Conservation (phyloP, 2,797 vertebrate genomes). For the Tokudaia muenninki region DNA sequence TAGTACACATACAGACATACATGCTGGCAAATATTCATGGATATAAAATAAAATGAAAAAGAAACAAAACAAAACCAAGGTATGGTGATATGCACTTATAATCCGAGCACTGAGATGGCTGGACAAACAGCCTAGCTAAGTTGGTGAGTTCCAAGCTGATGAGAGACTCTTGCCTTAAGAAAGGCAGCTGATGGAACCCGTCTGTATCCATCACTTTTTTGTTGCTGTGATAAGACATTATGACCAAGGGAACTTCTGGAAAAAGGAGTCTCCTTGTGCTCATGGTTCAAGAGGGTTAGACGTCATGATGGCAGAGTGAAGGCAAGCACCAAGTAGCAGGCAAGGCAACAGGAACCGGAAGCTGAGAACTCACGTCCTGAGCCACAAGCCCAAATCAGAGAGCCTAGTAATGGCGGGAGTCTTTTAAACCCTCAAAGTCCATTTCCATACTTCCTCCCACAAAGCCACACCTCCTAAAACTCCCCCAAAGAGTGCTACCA, state of each 20-base stretch:
- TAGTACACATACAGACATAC: background rate
- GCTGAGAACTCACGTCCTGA: background rate
- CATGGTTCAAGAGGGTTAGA: background rate
- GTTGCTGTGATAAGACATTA: background rate
- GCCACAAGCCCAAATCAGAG: background rate
- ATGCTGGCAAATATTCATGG: background rate
- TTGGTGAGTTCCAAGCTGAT: background rate
- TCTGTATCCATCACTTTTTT: background rate
- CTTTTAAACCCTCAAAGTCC: background rate
- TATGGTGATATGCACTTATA: background rate
- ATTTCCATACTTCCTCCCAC: background rate
- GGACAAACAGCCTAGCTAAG: background rate
- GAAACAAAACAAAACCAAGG: background rate
- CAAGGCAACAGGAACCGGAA: background rate
- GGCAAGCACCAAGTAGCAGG: too few species aligned
- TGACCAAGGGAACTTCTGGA: background rate
- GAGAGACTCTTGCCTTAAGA: background rate
- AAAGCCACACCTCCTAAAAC: background rate
- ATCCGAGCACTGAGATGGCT: background rate
- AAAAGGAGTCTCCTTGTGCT: background rate
- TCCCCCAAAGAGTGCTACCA: too few species aligned
- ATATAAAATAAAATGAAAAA: background rate
- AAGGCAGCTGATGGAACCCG: background rate
- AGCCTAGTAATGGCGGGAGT: background rate
- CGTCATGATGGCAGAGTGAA: background rate